Conservation (phyloP, 2,113 vertebrate species). For the Saimiri boliviensis region DNA sequence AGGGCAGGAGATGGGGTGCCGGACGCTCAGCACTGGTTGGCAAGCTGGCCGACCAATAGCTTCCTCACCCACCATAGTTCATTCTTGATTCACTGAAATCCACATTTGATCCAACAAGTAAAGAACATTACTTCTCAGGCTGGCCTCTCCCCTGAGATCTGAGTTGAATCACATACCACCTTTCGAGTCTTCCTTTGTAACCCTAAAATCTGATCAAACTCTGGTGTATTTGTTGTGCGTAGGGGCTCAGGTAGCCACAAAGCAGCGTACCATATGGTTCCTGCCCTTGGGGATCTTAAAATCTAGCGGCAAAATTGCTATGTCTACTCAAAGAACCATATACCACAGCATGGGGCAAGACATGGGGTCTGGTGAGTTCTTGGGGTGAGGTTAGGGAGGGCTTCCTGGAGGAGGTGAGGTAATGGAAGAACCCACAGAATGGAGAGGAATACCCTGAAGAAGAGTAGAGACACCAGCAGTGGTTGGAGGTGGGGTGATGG, state of each 20-base stretch:
- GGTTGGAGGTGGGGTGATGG: not conserved
- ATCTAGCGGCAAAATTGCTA: not conserved
- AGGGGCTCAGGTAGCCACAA: not conserved
- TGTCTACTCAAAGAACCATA: not conserved
- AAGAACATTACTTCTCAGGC: not conserved
- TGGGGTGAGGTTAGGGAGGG: not conserved
- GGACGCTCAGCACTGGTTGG: not conserved
- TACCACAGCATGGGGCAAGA: not conserved
- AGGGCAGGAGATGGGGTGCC: no score
- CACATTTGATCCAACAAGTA: not conserved
- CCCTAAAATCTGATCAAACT: not conserved
- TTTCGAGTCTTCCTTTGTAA: not conserved
- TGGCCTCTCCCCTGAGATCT: not conserved
- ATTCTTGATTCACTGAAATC: not conserved
- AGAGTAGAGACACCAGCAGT: not conserved
- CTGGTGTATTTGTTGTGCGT: not conserved
- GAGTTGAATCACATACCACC: not conserved
- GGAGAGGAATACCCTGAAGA: not conserved
- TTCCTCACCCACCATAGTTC: not conserved
- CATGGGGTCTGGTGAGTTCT: not conserved
- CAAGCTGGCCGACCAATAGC: not conserved
- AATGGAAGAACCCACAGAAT: not conserved
- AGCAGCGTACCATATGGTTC: not conserved
- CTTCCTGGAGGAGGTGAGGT: not conserved
- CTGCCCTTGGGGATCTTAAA: not conserved